Base-by-base conservation (phyloP, 2,113 vertebrate genomes). In the Dicerorhinus sumatrensis region DNA sequence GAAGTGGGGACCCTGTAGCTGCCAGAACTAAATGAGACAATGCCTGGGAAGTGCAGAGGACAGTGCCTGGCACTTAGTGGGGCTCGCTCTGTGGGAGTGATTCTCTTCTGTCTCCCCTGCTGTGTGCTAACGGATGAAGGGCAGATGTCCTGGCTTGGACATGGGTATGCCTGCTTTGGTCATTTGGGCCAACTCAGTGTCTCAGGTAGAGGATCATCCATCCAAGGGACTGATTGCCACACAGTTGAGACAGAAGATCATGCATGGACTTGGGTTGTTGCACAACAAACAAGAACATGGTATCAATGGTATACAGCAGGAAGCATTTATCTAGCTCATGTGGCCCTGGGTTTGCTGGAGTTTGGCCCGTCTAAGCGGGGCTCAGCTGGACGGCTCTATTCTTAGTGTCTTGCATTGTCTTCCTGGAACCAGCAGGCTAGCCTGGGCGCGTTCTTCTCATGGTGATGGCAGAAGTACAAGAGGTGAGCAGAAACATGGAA, bases 41-140 rank as follows among this genome's bases (percentile, higher is more conserved):
- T 20, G 14, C 33, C 7, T 0, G n/a, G 21, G 6, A 8, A 23
- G 13, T 6, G 5, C 13, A 12, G 18, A 39, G 31, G 3, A 11
- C 12, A 33, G 31, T 1, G 12, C 13, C 56, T 16, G 7, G 14
- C n/a, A 3, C 48, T 80, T 10, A 39, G 39, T 0, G 25, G 5
- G 33, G 27, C 8, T 77, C 31, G 8, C 6, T 54, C 20, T 16
- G 2, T 5, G 39, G 3, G 13, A 23, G 9, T 10, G 46, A 6
- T 42, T n/a, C 18, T 58, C 42, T 48, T 89, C 23, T 67, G 42
- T 56, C 11, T 76, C 17, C 20, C 8, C 5, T n/a, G n/a, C 18
- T 56, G 23, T 31, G 5, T n/a, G 33, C 31, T 48, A 39, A 69
- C 3, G 18, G 25, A 36, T 8, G 7, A 27, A 79, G 91, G 46